Evolutionary conservation across 2,888 invertebrate species (phyloP).

Genomic region (Unio delphinus): DNA sequence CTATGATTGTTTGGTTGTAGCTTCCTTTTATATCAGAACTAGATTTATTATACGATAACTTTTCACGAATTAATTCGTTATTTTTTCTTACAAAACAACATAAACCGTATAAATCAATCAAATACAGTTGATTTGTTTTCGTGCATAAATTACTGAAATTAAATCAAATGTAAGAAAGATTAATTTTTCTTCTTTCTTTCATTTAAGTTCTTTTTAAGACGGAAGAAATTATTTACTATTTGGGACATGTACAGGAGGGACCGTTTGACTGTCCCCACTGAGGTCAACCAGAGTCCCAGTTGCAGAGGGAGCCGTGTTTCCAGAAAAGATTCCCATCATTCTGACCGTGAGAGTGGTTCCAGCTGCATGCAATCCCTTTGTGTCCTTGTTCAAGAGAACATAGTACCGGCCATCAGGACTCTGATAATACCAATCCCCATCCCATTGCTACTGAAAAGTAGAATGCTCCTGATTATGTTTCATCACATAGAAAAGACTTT

Average conservation of each 20-base stretch:
- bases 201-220: neutral
- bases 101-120: too few relatives aligned
- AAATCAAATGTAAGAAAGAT: too few relatives aligned
- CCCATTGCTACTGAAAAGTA: constrained; percentile 35
- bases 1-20: too few relatives aligned
- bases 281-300: constrained; percentile 42
- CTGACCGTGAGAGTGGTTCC: constrained; percentile 33
- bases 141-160: too few relatives aligned
- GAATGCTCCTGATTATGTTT: too few relatives aligned
- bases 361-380: constrained; percentile 38
- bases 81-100: too few relatives aligned
- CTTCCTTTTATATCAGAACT: too few relatives aligned
- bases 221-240: constrained; percentile 9
- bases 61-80: too few relatives aligned
- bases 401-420: constrained; percentile 24
- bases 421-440: constrained; percentile 31
- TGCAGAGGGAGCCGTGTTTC: constrained; percentile 33
- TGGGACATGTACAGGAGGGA: constrained; percentile 29
- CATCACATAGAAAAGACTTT: too few relatives aligned
- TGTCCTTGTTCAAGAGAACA: constrained; percentile 32
- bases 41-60: too few relatives aligned
- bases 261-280: constrained; percentile 39
- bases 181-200: neutral
- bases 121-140: too few relatives aligned
- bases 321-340: constrained; percentile 41